Evolutionary conservation across 2,888 invertebrate species (phyloP).

Genomic region (Papilio gigon): DNA sequence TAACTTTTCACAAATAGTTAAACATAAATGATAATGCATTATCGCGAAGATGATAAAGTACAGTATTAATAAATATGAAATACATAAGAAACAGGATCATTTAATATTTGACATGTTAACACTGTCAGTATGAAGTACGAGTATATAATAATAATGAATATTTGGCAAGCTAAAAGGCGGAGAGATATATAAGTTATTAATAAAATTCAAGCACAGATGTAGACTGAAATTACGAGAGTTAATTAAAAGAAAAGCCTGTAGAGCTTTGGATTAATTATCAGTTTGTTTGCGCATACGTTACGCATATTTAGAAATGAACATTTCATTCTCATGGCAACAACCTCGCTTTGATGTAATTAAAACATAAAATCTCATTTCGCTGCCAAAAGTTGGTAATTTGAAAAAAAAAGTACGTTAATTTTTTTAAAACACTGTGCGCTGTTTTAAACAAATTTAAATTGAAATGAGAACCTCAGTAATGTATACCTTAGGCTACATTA

Average conservation of each 20-base stretch:
- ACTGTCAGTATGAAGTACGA: background rate
- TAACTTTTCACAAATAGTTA: too few relatives aligned
- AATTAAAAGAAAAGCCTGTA: constrained; percentile 33
- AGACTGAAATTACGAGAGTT: constrained; percentile 27
- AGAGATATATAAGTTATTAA: constrained; percentile 13
- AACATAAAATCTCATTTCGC: constrained; percentile 11
- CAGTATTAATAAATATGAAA: too few relatives aligned
- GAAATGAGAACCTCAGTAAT: background rate
- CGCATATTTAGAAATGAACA: constrained; percentile 20
- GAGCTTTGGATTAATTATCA: constrained; percentile 26
- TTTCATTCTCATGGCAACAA: constrained; percentile 10
- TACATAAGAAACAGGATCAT: too few relatives aligned
- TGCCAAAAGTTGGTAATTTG: background rate
- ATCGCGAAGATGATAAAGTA: too few relatives aligned
- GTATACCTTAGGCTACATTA: background rate
- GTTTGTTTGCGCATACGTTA: constrained; percentile 22
- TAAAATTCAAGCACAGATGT: constrained; percentile 16
- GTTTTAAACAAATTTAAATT: background rate
- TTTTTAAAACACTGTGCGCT: background rate
- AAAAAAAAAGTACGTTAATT: background rate
- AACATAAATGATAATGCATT: too few relatives aligned
- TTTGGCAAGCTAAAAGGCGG: background rate
- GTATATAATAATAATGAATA: constrained; percentile 21
- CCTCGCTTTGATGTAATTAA: constrained; percentile 4
- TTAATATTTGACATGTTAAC: constrained; percentile 1